phyloP scores from a whole-genome alignment of 1,140 invertebrate species.

The Cryptotermes secundus region DNA sequence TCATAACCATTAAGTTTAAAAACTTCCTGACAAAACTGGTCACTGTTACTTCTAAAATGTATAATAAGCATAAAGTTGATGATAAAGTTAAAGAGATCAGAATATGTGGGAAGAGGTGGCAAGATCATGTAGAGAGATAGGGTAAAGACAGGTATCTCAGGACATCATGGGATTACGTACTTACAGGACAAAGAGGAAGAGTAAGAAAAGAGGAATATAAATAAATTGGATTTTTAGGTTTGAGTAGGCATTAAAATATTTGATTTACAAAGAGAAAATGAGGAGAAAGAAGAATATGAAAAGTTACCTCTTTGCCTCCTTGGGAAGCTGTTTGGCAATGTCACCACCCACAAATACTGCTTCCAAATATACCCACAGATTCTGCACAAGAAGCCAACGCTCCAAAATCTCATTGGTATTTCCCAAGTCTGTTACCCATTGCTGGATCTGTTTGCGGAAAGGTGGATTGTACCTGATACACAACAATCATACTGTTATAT shows the following conservation, averaged over 20 bases:
- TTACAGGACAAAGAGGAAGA: not conserved
- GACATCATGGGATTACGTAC: no score
- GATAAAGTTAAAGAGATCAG: no score
- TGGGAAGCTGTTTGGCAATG: constrained; percentile 95
- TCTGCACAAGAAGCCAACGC: constrained; percentile 94
- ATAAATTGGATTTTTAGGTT: no score
- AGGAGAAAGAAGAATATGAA: no score
- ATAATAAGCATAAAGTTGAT: no score
- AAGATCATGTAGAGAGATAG: not conserved
- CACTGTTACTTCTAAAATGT: no score
- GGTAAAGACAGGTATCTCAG: no score
- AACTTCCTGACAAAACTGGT: no score
- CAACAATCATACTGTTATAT: not conserved
- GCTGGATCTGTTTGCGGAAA: constrained; percentile 94
- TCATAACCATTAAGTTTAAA: no score
- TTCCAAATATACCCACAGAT: constrained; percentile 98
- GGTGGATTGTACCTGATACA: constrained; percentile 86
- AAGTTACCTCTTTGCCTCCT: constrained; percentile 77
- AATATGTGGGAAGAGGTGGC: not conserved
- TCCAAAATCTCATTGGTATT: constrained; percentile 97
- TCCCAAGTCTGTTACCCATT: constrained; percentile 91
- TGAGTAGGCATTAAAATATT: no score
- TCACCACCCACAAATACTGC: constrained; percentile 98
- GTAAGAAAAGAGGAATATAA: no score
- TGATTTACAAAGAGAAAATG: no score